Conservation (phyloP, 2,797 vertebrate genomes). For the Nyctalus aviator region DNA sequence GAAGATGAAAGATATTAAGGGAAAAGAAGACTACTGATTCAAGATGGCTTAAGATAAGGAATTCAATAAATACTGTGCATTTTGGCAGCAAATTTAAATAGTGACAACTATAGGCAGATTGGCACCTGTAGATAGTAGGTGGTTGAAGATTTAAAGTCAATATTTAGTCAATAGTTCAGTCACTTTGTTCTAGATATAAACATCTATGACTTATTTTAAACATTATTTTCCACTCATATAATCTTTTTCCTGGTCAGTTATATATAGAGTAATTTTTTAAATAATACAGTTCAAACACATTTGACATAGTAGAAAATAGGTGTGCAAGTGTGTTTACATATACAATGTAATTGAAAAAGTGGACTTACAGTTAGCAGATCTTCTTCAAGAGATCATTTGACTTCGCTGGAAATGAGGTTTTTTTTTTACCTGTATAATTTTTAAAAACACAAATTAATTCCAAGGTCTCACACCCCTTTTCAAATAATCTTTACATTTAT, state of each 20-base stretch:
- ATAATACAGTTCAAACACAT: constrained; percentile 7
- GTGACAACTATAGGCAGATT: constrained; percentile 51
- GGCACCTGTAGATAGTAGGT: constrained; percentile 63
- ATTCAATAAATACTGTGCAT: constrained; percentile 25
- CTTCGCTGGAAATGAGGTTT: background rate
- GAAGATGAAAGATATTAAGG: background rate
- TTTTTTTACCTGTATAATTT: background rate
- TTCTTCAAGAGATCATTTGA: background rate
- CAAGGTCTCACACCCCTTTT: background rate
- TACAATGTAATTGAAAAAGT: background rate
- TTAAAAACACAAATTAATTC: background rate
- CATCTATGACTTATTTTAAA: constrained; percentile 45
- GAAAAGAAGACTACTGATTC: background rate
- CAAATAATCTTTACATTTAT: background rate
- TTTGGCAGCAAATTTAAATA: constrained; percentile 61
- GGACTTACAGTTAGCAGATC: background rate
- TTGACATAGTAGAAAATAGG: constrained; percentile 26
- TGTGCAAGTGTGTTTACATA: background rate
- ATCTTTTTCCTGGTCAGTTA: constrained; percentile 37
- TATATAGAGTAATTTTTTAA: constrained; percentile 36
- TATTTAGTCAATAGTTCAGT: constrained; percentile 71
- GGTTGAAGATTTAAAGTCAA: constrained; percentile 67
- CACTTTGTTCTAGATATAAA: constrained; percentile 49
- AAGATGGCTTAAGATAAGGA: background rate
- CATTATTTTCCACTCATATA: constrained; percentile 12